Percentiles rank a stretch among this genome's conserved stretches.
Conservation (phyloP, 1,140 invertebrate genomes). For the Listronotus bonariensis region DNA sequence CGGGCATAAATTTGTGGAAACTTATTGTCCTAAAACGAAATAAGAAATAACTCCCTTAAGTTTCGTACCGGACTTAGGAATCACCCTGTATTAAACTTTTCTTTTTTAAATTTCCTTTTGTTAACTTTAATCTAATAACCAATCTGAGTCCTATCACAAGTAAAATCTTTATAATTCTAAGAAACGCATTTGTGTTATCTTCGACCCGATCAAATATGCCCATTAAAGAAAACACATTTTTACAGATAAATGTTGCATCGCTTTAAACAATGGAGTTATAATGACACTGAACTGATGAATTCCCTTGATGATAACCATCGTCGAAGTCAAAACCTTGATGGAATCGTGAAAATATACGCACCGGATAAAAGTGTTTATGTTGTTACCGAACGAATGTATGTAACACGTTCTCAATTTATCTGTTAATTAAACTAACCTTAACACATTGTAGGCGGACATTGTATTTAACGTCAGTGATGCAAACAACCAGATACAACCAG, state of each 20-base stretch:
- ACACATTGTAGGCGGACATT: constrained; percentile 5
- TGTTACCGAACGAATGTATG: no score
- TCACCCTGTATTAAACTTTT: no score
- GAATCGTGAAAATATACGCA: background rate
- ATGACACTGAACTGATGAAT: constrained; percentile 48
- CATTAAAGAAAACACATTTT: constrained; percentile 41
- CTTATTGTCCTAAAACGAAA: no score
- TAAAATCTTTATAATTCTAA: background rate
- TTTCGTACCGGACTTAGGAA: no score
- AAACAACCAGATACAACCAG: background rate
- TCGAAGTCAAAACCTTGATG: constrained; percentile 31
- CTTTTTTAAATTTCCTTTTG: no score
- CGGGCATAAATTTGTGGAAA: no score
- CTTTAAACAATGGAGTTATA: constrained; percentile 45
- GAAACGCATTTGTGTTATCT: constrained; percentile 13
- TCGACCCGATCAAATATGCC: constrained; percentile 18
- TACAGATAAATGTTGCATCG: constrained; percentile 37
- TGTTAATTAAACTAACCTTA: background rate
- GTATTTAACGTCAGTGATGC: background rate
- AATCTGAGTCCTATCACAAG: no score
- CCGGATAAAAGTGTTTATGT: no score
- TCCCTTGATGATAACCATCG: constrained; percentile 34
- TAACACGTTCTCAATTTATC: no score
- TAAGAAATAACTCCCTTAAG: no score
- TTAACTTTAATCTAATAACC: no score